Percentiles rank a stretch among this genome's conserved stretches.
Evolutionary conservation across 2,113 vertebrate genomes (phyloP).

Genomic region (Pholis gunnellus): DNA sequence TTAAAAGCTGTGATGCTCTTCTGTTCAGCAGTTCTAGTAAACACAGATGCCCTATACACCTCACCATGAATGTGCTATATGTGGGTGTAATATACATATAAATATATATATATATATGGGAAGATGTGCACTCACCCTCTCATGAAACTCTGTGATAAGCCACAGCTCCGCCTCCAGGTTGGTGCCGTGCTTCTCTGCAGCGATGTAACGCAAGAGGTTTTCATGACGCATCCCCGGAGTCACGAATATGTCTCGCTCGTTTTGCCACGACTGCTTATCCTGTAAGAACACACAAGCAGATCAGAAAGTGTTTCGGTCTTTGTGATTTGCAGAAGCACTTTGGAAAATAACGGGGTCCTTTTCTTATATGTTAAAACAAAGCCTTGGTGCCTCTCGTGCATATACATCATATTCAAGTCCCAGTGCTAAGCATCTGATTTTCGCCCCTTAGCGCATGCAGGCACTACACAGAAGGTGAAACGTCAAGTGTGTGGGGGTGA

Average conservation of each 20-base stretch:
- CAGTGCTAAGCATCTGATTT: background rate
- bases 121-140: slow-evolving; percentile 86
- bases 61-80: background rate
- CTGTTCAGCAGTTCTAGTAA: slow-evolving; percentile 23
- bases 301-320: background rate
- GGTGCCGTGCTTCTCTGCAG: slow-evolving; percentile 94
- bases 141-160: slow-evolving; percentile 96
- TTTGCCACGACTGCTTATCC: slow-evolving; percentile 99
- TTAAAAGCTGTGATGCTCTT: slow-evolving; percentile 47
- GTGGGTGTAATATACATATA: background rate
- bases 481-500: background rate
- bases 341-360: background rate
- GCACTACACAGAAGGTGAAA: background rate
- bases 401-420: background rate
- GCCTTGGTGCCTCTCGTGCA: background rate
- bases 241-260: slow-evolving; percentile 96
- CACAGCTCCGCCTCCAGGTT: slow-evolving; percentile 96
- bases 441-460: background rate
- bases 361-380: background rate
- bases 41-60: slow-evolving; percentile 19
- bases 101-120: background rate
- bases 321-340: background rate
- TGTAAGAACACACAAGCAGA: slow-evolving; percentile 59
- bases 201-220: slow-evolving; percentile 95
- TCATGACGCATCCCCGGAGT: slow-evolving; percentile 96